These are phyloP conservation scores for Phoxinus phoxinus DNA, from an alignment of 2,113 vertebrate species.

Conservation along the genomic window DNA sequence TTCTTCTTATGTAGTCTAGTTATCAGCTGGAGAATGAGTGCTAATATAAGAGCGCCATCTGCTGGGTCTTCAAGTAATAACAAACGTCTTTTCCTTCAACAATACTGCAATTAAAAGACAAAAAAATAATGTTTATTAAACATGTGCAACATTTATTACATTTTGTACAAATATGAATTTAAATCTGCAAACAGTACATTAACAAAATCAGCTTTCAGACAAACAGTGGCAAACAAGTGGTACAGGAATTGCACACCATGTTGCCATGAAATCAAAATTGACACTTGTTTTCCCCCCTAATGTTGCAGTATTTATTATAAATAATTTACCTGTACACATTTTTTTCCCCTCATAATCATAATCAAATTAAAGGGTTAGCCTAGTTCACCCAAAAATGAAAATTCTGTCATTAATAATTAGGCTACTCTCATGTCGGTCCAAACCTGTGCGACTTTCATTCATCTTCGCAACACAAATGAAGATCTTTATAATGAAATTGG, in stretches of 20 bases:
- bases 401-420: no score
- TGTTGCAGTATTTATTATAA: no score
- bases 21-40: not conserved
- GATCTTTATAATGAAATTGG: no score
- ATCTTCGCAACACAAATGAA: no score
- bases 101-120: not conserved
- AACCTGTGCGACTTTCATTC: no score
- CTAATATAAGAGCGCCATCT: constrained; percentile 30
- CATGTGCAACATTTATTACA: not conserved
- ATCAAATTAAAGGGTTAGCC: no score
- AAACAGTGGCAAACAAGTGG: not conserved
- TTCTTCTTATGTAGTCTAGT: not conserved
- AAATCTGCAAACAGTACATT: not conserved
- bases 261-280: not conserved
- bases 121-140: not conserved
- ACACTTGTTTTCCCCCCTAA: no score
- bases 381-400: no score
- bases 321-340: no score
- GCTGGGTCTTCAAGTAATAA: not conserved
- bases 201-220: not conserved
- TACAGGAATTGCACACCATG: not conserved
- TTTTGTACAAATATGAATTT: not conserved
- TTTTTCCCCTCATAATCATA: no score
- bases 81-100: not conserved
- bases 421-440: no score